A percentile compares a stretch with the other conserved stretches of the same genome.
These are phyloP conservation scores for Brenthis ino DNA, from an alignment of 2,888 invertebrate genomes.

Conservation along the genomic window DNA sequence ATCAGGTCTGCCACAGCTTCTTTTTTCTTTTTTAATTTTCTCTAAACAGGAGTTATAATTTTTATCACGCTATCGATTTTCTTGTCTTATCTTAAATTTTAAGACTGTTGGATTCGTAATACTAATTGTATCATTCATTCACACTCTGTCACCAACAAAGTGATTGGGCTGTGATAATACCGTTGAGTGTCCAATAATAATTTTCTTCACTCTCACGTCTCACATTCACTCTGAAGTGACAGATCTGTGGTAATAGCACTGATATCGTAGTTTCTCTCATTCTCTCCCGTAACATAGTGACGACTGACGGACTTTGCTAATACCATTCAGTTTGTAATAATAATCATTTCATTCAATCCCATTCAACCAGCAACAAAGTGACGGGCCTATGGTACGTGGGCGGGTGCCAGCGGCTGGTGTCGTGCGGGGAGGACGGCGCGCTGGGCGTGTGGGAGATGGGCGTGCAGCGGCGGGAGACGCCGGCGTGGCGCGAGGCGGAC, in stretches of 20 bases:
- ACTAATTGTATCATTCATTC: constrained; percentile 12
- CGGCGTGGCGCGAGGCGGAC: constrained; percentile 97
- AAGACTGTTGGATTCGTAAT: not conserved
- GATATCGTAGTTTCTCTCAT: too few relatives aligned
- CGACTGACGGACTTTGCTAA: too few relatives aligned
- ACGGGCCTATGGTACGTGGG: constrained; percentile 93
- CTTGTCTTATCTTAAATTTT: not conserved
- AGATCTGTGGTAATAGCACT: too few relatives aligned
- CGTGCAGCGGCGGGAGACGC: constrained; percentile 93
- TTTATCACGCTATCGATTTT: too few relatives aligned
- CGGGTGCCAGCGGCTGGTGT: constrained; percentile 90
- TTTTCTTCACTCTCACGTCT: too few relatives aligned
- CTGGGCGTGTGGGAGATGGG: constrained; percentile 98
- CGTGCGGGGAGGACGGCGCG: constrained; percentile 95
- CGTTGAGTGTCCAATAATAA: too few relatives aligned
- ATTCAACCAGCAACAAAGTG: constrained; percentile 85
- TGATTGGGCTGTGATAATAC: not conserved
- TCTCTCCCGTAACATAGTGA: too few relatives aligned
- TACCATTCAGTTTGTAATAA: too few relatives aligned
- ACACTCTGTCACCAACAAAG: constrained; percentile 70
- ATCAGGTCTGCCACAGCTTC: too few relatives aligned
- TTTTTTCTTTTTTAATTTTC: too few relatives aligned
- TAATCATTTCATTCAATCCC: too few relatives aligned
- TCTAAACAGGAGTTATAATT: too few relatives aligned
- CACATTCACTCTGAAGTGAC: constrained; percentile 32